A percentile compares a stretch with the other conserved stretches of the same genome.
Evolutionary conservation across 2,797 vertebrate species (phyloP).

Genomic region (Artibeus lituratus): DNA sequence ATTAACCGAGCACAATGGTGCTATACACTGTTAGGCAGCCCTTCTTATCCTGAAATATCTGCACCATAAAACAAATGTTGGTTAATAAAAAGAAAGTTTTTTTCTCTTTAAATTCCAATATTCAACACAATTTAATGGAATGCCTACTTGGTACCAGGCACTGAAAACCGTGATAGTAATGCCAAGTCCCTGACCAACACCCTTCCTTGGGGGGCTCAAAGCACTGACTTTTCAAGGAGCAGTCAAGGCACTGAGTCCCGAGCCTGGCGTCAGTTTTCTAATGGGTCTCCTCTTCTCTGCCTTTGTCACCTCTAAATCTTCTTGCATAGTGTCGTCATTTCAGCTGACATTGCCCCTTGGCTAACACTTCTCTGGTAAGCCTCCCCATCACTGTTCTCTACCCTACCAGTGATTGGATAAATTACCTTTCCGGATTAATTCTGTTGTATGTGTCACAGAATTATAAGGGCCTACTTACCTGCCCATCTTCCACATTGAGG

Average conservation of each 20-base stretch:
- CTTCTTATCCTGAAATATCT: conserved; percentile 15
- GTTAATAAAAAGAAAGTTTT: background rate
- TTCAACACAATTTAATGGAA: background rate
- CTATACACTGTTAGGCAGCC: background rate
- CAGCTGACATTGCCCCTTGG: background rate
- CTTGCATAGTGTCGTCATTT: background rate
- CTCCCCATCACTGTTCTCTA: background rate
- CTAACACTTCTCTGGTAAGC: background rate
- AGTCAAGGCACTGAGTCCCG: background rate
- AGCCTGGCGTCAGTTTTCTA: background rate
- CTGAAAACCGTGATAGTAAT: background rate
- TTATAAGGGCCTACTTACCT: background rate
- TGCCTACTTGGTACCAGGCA: background rate
- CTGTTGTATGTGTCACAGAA: background rate
- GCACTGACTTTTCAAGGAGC: background rate
- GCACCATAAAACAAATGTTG: conserved; percentile 2
- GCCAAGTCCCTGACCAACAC: background rate
- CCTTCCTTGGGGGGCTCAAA: background rate
- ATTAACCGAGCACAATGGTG: background rate
- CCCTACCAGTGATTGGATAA: background rate
- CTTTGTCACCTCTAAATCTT: background rate
- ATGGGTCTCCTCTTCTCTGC: background rate
- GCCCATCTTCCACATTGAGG: background rate
- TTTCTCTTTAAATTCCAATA: background rate
- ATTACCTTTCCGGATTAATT: background rate